phyloP scores from a whole-genome alignment of 2,888 invertebrate genomes.

The Cryptocheilus praepositus region DNA sequence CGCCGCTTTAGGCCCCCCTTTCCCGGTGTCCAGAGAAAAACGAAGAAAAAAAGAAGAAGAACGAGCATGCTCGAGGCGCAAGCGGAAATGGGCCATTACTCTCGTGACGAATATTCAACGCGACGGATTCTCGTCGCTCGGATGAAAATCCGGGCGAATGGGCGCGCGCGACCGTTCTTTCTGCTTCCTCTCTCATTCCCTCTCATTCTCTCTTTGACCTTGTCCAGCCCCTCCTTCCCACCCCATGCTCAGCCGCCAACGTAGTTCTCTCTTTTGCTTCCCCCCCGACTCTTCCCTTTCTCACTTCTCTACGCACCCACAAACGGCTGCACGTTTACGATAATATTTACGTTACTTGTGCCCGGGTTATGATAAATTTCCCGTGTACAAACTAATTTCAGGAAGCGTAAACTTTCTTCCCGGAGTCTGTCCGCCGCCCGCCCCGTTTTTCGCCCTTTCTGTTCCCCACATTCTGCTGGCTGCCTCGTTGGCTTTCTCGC shows the following conservation, averaged over 20 bases:
- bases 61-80: conserved; percentile 40
- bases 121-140: conserved; percentile 48
- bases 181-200: background rate
- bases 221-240: conserved; percentile 14
- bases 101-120: conserved; percentile 55
- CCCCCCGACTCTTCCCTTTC: background rate
- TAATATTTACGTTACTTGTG: conserved; percentile 53
- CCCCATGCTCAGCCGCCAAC: background rate
- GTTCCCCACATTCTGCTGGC: no score
- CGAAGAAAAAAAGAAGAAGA: conserved; percentile 1
- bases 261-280: conserved; percentile 4
- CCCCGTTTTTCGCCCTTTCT: background rate
- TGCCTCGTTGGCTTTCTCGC: no score
- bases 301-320: conserved; percentile 17
- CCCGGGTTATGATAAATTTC: conserved; percentile 54
- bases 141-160: conserved; percentile 50
- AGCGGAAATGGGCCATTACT: conserved; percentile 55
- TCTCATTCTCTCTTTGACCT: background rate
- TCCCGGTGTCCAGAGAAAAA: background rate
- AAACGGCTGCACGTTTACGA: conserved; percentile 49
- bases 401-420: conserved; percentile 38
- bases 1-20: background rate
- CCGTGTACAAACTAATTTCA: conserved; percentile 57
- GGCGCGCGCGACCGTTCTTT: conserved; percentile 30
- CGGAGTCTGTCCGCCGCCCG: background rate